Evolutionary conservation across 1,140 invertebrate genomes (phyloP), one percentile per base, ranked within the genome.

Genomic region (Papilio xuthus): DNA sequence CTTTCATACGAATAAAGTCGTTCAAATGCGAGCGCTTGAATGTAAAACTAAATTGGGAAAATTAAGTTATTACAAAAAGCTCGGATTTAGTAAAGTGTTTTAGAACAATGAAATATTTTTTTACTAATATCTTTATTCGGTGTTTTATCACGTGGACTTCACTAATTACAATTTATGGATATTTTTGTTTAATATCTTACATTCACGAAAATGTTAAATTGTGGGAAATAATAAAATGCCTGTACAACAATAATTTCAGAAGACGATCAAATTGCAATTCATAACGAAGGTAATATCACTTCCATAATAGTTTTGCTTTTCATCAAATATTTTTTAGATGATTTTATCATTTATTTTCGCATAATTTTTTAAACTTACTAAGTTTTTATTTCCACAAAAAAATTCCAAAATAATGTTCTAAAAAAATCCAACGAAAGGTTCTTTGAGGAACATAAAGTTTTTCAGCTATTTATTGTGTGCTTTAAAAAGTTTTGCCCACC

Each of bases 401-500:
- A 56, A 8, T 56, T 20, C 26, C 4, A 12, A 63, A 28, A 63
- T 4, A 15, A 15, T 28, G 10, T 28, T 67, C 18, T 32, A 28
- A 67, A 28, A 32, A 13, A 1, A 20, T 70, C 23, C 18, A 10
- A 18, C 7, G 37, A 42, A 71, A 71, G 9, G n/a, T 12, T 71
- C 15, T 73, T 42, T 26, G 20, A 73, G 6, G 50, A 26, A 73
- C 10, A 10, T 20, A 73, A 73, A 73, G 71, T 73, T 73, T 73
- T 20, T 23, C 71, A 44, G 71, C 37, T 73, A 73, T 73, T 47
- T 47, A 13, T 67, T 67, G 12, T 73, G 32, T 41, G 42, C 26
- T 73, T 73, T 73, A 73, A 47, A 71, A 42, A 23, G 28, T 37
- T 73, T 2, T 23, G 42, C 37, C 20, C 71, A 44, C 37, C 4